A percentile compares a stretch with the other conserved stretches of the same genome.
Evolutionary conservation across 2,797 vertebrate genomes (phyloP).

Genomic region (Tragelaphus oryx): DNA sequence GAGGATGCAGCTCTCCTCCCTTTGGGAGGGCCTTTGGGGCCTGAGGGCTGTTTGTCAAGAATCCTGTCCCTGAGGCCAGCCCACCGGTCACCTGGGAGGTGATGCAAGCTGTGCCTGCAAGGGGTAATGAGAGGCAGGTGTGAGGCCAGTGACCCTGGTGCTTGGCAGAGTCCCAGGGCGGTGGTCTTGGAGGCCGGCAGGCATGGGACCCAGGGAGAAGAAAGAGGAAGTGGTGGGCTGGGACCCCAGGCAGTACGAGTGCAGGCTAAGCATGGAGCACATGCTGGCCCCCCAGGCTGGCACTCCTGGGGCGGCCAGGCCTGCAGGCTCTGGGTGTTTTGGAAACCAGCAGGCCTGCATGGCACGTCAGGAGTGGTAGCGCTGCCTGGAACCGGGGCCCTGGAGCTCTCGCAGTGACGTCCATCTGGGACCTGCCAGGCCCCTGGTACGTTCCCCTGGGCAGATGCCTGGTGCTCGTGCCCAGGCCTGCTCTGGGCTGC

Average conservation of each 20-base stretch:
- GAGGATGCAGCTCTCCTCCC: background rate
- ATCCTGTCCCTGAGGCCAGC: background rate
- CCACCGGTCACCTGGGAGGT: background rate
- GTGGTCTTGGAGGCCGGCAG: background rate
- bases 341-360: background rate
- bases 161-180: fast-evolving
- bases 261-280: background rate
- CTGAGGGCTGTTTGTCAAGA: conserved; percentile 47
- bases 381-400: background rate
- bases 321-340: background rate
- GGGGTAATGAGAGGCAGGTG: background rate
- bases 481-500: background rate
- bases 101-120: conserved; percentile 39
- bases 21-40: background rate
- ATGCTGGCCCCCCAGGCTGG: background rate
- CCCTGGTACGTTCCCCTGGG: background rate
- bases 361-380: background rate
- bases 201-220: background rate
- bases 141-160: background rate
- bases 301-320: background rate
- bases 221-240: background rate
- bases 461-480: background rate
- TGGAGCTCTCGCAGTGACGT: background rate
- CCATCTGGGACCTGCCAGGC: background rate
- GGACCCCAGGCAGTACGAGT: background rate